phyloP scores from a whole-genome alignment of 2,797 vertebrate genomes.

The Gymnothorax javanicus region DNA sequence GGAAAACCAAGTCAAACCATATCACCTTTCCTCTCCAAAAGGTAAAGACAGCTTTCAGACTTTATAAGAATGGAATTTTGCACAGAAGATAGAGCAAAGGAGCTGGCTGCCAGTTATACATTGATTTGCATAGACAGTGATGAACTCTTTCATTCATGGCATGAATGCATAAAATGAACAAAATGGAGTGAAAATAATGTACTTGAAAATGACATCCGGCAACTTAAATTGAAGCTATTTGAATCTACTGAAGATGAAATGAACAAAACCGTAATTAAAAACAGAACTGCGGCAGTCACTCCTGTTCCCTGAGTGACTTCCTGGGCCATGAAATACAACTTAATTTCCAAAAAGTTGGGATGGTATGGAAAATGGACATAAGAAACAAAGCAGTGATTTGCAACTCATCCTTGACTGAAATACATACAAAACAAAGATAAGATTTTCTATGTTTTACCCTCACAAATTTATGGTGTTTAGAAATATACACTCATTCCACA shows the following conservation, averaged over 20 bases:
- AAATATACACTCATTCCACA: no score
- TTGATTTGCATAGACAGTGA: not conserved
- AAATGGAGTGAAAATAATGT: not conserved
- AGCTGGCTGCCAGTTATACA: slow-evolving; percentile 6
- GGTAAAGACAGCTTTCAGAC: slow-evolving; percentile 58
- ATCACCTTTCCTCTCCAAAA: slow-evolving; percentile 20
- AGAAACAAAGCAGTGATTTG: no score
- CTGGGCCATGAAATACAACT: not conserved
- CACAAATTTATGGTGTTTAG: no score
- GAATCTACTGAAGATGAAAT: not conserved
- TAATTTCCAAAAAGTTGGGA: no score
- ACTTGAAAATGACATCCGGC: not conserved
- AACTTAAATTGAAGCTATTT: not conserved
- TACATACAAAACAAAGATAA: no score
- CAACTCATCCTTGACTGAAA: no score
- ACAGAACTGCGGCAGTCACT: not conserved
- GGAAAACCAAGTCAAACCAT: not conserved
- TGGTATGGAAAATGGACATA: no score
- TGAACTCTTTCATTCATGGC: not conserved
- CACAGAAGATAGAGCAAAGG: not conserved
- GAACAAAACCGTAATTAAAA: not conserved
- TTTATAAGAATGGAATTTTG: slow-evolving; percentile 21
- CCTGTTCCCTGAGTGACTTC: not conserved
- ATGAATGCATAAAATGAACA: not conserved
- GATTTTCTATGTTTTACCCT: no score